Conservation (phyloP, 2,888 invertebrate species). For the Plebejus melissa region DNA sequence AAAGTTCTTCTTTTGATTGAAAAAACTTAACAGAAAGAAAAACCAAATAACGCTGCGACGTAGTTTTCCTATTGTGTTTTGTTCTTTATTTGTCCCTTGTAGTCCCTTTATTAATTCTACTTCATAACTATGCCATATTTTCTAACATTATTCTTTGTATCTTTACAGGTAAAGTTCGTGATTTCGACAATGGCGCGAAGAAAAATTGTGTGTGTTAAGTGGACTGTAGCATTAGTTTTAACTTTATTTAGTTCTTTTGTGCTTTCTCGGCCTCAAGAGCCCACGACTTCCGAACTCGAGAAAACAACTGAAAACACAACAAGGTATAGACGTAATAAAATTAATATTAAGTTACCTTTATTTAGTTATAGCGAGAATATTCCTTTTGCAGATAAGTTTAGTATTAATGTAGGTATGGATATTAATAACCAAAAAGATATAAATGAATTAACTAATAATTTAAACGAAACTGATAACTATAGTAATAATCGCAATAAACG, state of each 20-base stretch:
- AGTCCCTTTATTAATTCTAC: too few species aligned
- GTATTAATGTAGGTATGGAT: neutral
- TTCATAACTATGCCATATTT: neutral
- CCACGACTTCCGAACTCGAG: conserved; percentile 43
- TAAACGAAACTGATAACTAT: conserved; percentile 15
- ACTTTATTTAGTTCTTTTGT: conserved; percentile 58
- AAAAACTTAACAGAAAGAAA: neutral
- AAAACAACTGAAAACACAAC: conserved; percentile 52
- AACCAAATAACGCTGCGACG: too few species aligned
- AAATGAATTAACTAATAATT: conserved; percentile 1
- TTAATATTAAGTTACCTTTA: conserved; percentile 34
- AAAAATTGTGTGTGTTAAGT: conserved; percentile 64
- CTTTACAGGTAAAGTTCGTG: conserved; percentile 62
- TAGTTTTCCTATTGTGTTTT: neutral
- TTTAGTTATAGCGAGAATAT: conserved; percentile 29
- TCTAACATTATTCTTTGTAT: conserved; percentile 42
- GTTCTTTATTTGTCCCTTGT: neutral
- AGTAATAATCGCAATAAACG: conserved; percentile 28
- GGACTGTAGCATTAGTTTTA: conserved; percentile 70
- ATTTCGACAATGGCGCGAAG: conserved; percentile 60
- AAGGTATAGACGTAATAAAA: conserved; percentile 64
- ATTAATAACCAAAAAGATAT: conserved; percentile 11
- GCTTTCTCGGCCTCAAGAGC: conserved; percentile 62
- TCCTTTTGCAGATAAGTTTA: conserved; percentile 28
- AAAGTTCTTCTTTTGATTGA: neutral